Evolutionary conservation across 2,888 invertebrate genomes (phyloP).

Genomic region (Calameuta idolon): DNA sequence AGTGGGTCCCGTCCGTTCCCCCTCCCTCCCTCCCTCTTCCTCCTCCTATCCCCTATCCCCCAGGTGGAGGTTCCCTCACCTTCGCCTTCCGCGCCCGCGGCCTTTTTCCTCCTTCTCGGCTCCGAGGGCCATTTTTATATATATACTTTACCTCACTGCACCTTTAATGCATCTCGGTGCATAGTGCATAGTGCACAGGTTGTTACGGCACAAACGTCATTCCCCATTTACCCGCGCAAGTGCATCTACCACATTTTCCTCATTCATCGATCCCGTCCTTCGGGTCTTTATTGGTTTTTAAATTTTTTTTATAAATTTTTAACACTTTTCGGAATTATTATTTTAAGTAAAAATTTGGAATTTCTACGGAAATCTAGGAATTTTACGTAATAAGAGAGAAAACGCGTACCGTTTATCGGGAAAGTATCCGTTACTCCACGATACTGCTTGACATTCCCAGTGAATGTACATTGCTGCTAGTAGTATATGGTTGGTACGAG

Average conservation of each 20-base stretch:
- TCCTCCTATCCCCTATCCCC: neutral
- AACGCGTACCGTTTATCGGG: neutral
- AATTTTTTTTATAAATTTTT: neutral
- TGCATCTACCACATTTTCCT: neutral
- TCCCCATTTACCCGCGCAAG: neutral
- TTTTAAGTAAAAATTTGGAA: neutral
- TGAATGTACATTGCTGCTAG: neutral
- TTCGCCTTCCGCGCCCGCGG: conserved; percentile 36
- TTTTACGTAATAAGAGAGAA: neutral
- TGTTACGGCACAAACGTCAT: neutral
- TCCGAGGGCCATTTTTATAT: neutral
- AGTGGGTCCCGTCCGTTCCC: conserved; percentile 5
- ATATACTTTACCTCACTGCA: conserved; percentile 14
- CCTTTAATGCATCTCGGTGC: conserved; percentile 9
- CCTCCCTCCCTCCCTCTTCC: neutral
- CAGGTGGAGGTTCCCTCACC: conserved; percentile 19
- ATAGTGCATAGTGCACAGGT: neutral
- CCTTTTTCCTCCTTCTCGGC: conserved; percentile 28
- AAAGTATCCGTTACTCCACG: neutral
- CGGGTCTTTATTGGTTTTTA: neutral
- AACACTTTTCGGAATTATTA: neutral
- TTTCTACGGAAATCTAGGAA: neutral
- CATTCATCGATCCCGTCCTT: neutral
- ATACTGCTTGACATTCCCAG: neutral
- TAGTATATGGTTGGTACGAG: neutral